These are phyloP conservation scores for Rhinophrynus dorsalis DNA, from an alignment of 2,797 vertebrate genomes.

Conservation along the genomic window DNA sequence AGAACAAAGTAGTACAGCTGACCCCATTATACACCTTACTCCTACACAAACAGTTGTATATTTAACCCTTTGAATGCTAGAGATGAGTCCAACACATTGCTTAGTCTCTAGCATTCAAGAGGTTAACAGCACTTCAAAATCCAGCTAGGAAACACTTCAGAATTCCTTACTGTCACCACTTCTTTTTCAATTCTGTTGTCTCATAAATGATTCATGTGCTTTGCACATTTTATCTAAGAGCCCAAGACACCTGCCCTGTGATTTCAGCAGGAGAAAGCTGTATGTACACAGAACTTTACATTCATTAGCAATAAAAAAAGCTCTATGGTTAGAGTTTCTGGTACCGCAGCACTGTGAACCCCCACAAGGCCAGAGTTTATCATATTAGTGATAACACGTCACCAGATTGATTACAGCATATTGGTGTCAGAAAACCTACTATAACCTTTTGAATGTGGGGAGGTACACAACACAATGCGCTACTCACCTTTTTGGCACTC, in stretches of 20 bases:
- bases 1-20: too few relatives aligned
- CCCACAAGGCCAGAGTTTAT: background rate
- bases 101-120: too few relatives aligned
- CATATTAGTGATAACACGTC: background rate
- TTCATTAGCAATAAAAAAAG: constrained; percentile 4
- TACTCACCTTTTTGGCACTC: too few relatives aligned
- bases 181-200: constrained; percentile 18
- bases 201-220: constrained; percentile 44
- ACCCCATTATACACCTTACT: too few relatives aligned
- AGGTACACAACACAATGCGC: too few relatives aligned
- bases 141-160: constrained; percentile 26
- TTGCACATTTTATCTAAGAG: constrained; percentile 21
- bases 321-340: background rate
- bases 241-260: constrained; percentile 23
- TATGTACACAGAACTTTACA: constrained; percentile 7
- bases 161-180: constrained; percentile 33
- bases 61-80: too few relatives aligned
- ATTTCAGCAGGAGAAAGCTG: constrained; percentile 26
- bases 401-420: too few relatives aligned
- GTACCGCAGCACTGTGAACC: too few relatives aligned
- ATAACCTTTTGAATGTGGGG: too few relatives aligned
- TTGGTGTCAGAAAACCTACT: too few relatives aligned
- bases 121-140: constrained; percentile 30
- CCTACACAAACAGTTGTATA: too few relatives aligned
- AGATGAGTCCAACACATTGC: too few relatives aligned